Base-by-base conservation (phyloP, 2,888 invertebrate species). In the Phengaris arion region DNA sequence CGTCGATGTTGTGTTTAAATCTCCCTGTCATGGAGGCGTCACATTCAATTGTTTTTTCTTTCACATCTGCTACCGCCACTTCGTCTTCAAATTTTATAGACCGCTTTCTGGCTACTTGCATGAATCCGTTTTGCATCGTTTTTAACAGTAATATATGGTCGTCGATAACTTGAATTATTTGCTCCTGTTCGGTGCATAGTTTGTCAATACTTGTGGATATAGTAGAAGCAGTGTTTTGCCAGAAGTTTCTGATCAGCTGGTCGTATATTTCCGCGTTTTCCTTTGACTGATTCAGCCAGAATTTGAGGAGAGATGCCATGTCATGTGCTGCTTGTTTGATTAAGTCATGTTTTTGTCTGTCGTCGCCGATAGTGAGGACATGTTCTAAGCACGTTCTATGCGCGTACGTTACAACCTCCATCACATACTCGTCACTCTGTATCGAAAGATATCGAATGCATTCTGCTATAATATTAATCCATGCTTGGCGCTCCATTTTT, bases 381-480 rank as follows among this genome's bases (percentile, higher is more conserved):
- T 57, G 80, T 75, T 83, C 80, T 7, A 92, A 83, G 91, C 91
- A 91, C 0, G 80, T 79, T 2, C 91, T 78, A 76, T 86, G 89
- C 15, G 82, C 89, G 75, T 80, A 76, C 4, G 86, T 81, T 51
- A 81, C 82, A 0, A 87, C 76, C 76, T 86, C 89, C 13, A 79
- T 74, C 4, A 80, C 84, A 77, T 80, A 85, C 0, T 83, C 83
- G 1, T 81, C 45, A 12, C 79, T 76, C 45, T 86, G 88, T 45
- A 82, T 80, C 2, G 89, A 86, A 45, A 90, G 74, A 78, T 89
- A 86, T 2, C 87, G 95, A 35, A 97, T 85, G 84, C 98, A 98
- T 85, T 98, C 98, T 35, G 96, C 94, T 80, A 96, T 95, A 2
- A 97, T 94, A 69, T 93, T 94, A 45, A 96, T 94, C 82, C 97